Evolutionary conservation across 2,113 vertebrate species (phyloP), one percentile per base, ranked within the genome.

Genomic region (Chamaea fasciata): DNA sequence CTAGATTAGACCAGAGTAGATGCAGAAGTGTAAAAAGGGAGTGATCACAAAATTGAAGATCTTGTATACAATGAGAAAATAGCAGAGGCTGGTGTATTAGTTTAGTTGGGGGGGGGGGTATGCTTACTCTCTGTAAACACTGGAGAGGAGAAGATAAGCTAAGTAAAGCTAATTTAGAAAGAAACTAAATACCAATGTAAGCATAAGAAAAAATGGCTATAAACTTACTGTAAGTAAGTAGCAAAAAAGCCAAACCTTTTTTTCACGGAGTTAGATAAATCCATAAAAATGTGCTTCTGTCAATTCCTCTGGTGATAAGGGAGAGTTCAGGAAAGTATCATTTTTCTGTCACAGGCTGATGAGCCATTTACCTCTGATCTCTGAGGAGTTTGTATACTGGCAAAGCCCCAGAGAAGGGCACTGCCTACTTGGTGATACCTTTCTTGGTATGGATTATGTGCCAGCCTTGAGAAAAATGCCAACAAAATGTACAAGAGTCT

Each of bases 381-480:
- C 47, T 55, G 27, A 26, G 56, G 60, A 75, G 52, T 27, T 74
- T 47, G 39, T 42, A 44, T 42, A 44, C 27, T 64, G 64, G 60
- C 44, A 81, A 69, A 10, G 10, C 10, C 17, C 15, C 62, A 42
- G 52, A 2, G 6, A 92, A 92, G 69, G 52, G 60, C 64, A 47
- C 69, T 92, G 76, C 28, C 80, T 73, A 15, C 56, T 93, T 75
- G 69, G 60, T 87, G 89, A 70, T 77, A 94, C 86, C 95, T 94
- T 92, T 83, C 50, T 64, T 89, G 86, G 60, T 63, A 28, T 9
- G 4, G 35, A 77, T 67, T 94, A 47, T 0, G 35, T 93, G 95
- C 95, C 96, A 97, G 52, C 94, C 80, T 93, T 90, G 76, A 95
- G 37, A 65, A 64, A 49, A 77, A 75, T 68, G 94, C 95, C 94